phyloP scores from a whole-genome alignment of 2,797 vertebrate genomes.

The Gymnothorax reevesii region DNA sequence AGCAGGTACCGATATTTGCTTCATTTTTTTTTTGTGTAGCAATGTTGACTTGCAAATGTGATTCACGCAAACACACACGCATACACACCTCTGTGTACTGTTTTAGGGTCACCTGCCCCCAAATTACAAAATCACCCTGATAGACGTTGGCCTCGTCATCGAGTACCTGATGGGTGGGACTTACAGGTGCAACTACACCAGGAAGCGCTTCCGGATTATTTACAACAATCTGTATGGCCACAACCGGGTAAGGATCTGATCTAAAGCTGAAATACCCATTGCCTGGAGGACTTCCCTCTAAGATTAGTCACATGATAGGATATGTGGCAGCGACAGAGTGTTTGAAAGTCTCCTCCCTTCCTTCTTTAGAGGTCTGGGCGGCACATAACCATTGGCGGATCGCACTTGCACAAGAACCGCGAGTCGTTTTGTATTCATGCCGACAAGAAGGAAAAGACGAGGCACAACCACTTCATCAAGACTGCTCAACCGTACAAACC shows the following conservation, averaged over 20 bases:
- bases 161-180: conserved; percentile 98
- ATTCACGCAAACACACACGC: not conserved
- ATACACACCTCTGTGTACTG: not conserved
- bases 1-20: conserved; percentile 78
- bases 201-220: conserved; percentile 93
- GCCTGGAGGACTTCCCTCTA: not conserved
- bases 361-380: conserved; percentile 84
- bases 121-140: conserved; percentile 96
- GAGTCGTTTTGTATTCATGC: conserved; percentile 93
- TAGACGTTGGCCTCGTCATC: conserved; percentile 94
- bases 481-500: conserved; percentile 98
- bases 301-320: not conserved
- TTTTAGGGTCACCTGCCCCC: conserved; percentile 92
- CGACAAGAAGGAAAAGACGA: conserved; percentile 95
- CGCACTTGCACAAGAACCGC: conserved; percentile 87
- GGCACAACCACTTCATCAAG: conserved; percentile 98
- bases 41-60: not conserved
- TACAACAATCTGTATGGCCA: conserved; percentile 96
- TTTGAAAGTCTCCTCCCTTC: not conserved
- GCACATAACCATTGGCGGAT: conserved; percentile 79
- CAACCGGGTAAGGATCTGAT: conserved; percentile 77
- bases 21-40: not conserved
- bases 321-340: not conserved
- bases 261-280: not conserved
- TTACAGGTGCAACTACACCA: conserved; percentile 94